Evolutionary conservation across 2,797 vertebrate genomes (phyloP), one percentile per base, ranked within the genome.

Genomic region (Aythya fuligula): DNA sequence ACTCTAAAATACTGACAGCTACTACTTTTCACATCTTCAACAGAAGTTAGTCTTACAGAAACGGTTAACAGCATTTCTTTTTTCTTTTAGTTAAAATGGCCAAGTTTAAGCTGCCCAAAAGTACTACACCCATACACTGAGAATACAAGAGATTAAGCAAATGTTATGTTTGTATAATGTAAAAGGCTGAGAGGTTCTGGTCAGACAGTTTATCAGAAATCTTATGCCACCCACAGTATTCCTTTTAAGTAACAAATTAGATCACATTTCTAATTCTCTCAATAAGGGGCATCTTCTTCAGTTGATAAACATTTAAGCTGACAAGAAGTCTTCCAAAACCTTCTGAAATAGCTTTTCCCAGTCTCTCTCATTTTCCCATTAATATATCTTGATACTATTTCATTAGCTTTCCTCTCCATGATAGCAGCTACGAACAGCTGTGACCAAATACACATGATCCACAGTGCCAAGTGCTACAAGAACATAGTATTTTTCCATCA

Each of bases 231-330:
- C 6, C 39, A 51, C 21, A 34, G 14, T 39, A 73, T 16, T 89
- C 4, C 43, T 58, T 70, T 56, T 5, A 90, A 89, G 39, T 28
- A 79, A 51, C 19, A 66, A 47, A 85, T 62, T 65, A 78, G 17
- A 82, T 45, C 41, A 66, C 22, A 49, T 49, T 86, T 75, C 39
- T 60, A 90, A 87, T 60, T 94, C n/a, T n/a, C 64, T 76, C 34
- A n/a, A 11, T 30, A 67, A 82, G 69, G 39, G 51, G 24, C 10
- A 67, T 53, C 30, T 38, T 89, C 34, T 64, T 36, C 51, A 82
- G 47, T 3, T 78, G 36, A 64, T 76, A 58, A 81, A 69, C 34
- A 61, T 20, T 67, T 57, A 85, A 16, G 8, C 34, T 76, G 5
- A 39, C 60, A 66, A 27, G 51, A 54, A 71, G 25, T 36, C 32